Base-by-base conservation (phyloP, 2,797 vertebrate species). In the Falco novaeseelandiae region DNA sequence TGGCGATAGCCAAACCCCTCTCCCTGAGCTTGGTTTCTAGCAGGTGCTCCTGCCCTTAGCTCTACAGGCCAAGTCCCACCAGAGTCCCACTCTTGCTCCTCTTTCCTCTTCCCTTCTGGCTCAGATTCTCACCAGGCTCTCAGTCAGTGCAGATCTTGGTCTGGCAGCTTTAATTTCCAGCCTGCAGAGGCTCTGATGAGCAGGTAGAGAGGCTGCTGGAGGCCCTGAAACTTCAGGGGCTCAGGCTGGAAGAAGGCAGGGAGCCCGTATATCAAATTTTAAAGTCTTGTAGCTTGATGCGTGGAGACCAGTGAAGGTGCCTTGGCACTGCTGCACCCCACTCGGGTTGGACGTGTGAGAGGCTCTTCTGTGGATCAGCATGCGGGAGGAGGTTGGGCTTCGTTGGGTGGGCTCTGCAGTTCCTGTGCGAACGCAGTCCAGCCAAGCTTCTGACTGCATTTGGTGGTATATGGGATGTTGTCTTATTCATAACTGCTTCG, bases 11-110 rank as follows among this genome's bases (percentile, higher is more conserved):
- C 12, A 69, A 40, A 79, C 19, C 9, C 42, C 7, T 77, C 12
- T 84, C 18, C 26, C 8, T 0, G 6, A 29, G 22, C 38, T 38
- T 1, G 0, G 0, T 54, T 85, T 66, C 46, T 22, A 36, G 58
- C 17, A 4, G 44, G 8, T 49, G 19, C 34, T 66, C 21, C 57
- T 55, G 20, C 21, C 21, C 40, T 88, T 59, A 9, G 13, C 26
- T 59, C 29, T 59, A 9, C 23, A 27, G 34, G 34, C 36, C 29
- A 57, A 88, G 70, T 32, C 29, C 52, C 9, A 19, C 59, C 38
- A 30, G 20, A 48, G 32, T 66, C 14, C 26, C 7, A 4, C 20
- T 80, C 49, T n/a, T n/a, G 23, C 42, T 73, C 8, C 10, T 73
- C 44, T 70, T 73, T 70, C 18, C 14, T 8, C 6, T 71, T 85